These are phyloP conservation scores for Trematocara variabile DNA, from an alignment of 2,113 vertebrate species.

Conservation along the genomic window DNA sequence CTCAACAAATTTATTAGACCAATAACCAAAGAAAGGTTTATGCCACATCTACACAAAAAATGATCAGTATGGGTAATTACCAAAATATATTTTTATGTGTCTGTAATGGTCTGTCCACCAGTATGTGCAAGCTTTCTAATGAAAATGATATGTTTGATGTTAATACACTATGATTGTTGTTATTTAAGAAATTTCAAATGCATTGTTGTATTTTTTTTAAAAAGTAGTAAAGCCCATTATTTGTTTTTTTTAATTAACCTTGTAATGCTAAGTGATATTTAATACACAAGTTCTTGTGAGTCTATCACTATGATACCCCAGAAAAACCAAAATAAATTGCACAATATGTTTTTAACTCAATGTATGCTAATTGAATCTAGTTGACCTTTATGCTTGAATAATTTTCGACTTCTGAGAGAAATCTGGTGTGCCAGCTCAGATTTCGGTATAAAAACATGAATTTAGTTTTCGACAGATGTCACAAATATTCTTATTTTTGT, in stretches of 20 bases:
- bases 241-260: neutral
- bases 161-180: neutral
- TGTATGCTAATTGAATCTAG: neutral
- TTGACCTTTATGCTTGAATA: neutral
- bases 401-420: neutral
- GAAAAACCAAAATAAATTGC: neutral
- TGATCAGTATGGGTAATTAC: neutral
- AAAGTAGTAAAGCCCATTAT: neutral
- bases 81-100: neutral
- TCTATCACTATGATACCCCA: neutral
- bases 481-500: neutral
- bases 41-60: neutral
- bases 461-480: neutral
- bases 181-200: neutral
- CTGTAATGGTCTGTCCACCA: neutral
- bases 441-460: neutral
- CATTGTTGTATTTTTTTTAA: neutral
- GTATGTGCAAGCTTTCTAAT: neutral
- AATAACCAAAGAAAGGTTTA: neutral
- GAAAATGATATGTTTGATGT: neutral
- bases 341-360: neutral
- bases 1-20: neutral
- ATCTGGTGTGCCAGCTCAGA: neutral
- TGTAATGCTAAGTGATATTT: neutral
- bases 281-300: neutral